Conservation (phyloP, 1,140 invertebrate genomes). For the Galendromus occidentalis region DNA sequence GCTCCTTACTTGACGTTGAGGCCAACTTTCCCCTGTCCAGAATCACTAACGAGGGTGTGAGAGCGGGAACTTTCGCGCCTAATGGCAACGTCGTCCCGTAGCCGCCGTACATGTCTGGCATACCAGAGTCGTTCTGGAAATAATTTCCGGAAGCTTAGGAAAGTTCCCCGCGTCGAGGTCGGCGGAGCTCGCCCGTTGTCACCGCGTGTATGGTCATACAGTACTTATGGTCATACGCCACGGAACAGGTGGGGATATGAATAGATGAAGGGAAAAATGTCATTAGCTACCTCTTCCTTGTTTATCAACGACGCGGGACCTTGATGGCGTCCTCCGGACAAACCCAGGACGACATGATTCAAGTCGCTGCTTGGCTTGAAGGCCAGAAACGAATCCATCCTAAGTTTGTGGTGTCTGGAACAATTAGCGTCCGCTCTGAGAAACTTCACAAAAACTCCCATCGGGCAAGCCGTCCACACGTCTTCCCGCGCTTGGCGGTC, state of each 20-base stretch:
- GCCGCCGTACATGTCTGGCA: background rate
- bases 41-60: background rate
- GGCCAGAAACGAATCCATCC: background rate
- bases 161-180: background rate
- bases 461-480: background rate
- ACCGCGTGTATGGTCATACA: background rate
- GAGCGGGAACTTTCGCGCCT: background rate
- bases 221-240: background rate
- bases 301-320: background rate
- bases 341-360: slow-evolving; percentile 4
- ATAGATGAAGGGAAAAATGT: background rate
- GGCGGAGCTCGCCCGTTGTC: background rate
- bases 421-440: background rate
- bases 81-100: background rate
- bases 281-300: background rate
- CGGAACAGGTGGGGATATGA: background rate
- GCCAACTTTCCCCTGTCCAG: background rate
- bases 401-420: slow-evolving; percentile 5
- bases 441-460: background rate
- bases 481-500: background rate
- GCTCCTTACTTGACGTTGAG: background rate
- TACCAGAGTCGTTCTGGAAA: background rate
- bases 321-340: background rate
- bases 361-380: background rate
- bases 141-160: too few relatives aligned